Percentiles rank a stretch among this genome's conserved stretches.
Conservation (phyloP, 2,888 invertebrate genomes). For the Phortica okadai region DNA sequence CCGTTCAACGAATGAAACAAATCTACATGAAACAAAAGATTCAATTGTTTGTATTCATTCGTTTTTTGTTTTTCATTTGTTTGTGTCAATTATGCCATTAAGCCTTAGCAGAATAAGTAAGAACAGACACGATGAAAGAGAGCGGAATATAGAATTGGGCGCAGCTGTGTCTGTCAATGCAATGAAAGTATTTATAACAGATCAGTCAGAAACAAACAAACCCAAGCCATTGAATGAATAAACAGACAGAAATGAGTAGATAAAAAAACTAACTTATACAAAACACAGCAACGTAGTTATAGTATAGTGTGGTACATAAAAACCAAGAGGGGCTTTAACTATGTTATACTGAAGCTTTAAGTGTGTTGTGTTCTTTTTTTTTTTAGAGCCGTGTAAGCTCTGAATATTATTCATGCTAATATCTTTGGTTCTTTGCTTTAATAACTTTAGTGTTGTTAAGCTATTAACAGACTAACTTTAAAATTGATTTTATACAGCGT, state of each 20-base stretch:
- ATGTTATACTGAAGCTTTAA: no score
- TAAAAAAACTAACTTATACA: neutral
- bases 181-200: neutral
- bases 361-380: no score
- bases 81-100: neutral
- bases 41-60: conserved; percentile 25
- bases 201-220: neutral
- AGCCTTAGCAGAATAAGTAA: neutral
- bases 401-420: no score
- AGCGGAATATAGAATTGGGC: neutral
- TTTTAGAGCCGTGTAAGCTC: no score
- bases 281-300: no score
- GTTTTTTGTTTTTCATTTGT: conserved; percentile 17
- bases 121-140: neutral
- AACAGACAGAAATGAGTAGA: neutral
- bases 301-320: no score
- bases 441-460: no score
- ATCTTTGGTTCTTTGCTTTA: no score
- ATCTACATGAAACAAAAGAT: conserved; percentile 15
- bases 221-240: neutral
- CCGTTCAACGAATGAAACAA: neutral
- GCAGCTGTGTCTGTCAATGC: conserved; percentile 21
- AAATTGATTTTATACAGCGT: conserved; percentile 9
- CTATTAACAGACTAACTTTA: neutral
- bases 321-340: no score